Evolutionary conservation across 2,113 vertebrate genomes (phyloP).

Genomic region (Crocuta crocuta): DNA sequence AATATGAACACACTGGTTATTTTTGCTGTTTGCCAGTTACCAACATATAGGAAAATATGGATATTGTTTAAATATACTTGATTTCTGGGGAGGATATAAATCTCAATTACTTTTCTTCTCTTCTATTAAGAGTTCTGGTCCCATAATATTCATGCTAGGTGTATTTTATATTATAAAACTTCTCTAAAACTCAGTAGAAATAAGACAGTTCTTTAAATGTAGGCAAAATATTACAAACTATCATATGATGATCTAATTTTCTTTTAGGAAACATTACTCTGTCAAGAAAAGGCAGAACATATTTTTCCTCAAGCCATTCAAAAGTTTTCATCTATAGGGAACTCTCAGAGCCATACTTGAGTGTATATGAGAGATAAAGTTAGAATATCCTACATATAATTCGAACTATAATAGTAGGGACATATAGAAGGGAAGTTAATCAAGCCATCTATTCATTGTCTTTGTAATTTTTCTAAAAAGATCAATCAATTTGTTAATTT

Average conservation of each 20-base stretch:
- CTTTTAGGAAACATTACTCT: neutral
- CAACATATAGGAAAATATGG: neutral
- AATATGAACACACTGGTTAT: neutral
- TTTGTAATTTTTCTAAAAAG: constrained; percentile 13
- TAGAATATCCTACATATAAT: neutral
- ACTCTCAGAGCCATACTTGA: neutral
- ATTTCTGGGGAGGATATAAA: neutral
- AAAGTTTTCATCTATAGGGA: neutral
- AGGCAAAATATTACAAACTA: neutral
- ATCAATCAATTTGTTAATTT: neutral
- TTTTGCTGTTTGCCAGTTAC: neutral
- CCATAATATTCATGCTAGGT: neutral
- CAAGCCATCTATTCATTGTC: neutral
- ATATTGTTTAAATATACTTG: neutral
- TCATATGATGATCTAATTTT: neutral
- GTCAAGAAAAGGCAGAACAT: neutral
- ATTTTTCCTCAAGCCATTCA: neutral
- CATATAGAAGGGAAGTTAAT: neutral
- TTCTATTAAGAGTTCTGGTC: neutral
- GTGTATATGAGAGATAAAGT: neutral
- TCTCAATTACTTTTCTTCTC: neutral
- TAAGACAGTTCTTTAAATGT: neutral
- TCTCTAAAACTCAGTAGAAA: neutral
- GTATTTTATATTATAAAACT: neutral
- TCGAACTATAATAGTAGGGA: neutral